A percentile compares a stretch with the other conserved stretches of the same genome.
Evolutionary conservation across 2,113 vertebrate species (phyloP).

Genomic region (Syngnathus typhle): DNA sequence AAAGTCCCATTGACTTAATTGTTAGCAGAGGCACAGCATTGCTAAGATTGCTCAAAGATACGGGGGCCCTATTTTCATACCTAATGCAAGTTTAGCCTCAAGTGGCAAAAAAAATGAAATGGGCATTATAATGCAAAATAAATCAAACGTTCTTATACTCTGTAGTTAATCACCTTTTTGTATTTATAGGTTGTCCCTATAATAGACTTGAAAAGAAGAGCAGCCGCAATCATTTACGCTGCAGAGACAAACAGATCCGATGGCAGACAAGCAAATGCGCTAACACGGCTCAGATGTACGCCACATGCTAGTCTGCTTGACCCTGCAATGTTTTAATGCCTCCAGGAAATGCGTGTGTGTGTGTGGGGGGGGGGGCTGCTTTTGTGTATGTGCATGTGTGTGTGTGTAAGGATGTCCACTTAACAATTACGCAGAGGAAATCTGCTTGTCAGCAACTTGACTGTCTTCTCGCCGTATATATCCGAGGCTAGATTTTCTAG

Average conservation of each 20-base stretch:
- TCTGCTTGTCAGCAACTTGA: constrained; percentile 3
- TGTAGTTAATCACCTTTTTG: background rate
- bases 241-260: constrained; percentile 4
- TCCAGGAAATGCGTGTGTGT: background rate
- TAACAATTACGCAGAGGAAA: background rate
- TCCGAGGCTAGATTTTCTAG: background rate
- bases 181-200: background rate
- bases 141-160: background rate
- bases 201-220: background rate
- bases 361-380: too few species aligned
- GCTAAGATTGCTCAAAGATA: constrained; percentile 28
- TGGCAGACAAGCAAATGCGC: constrained; percentile 13
- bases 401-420: background rate
- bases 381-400: background rate
- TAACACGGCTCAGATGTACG: constrained; percentile 15
- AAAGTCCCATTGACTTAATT: constrained; percentile 48
- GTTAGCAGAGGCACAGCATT: constrained; percentile 51
- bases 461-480: background rate
- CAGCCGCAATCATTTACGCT: constrained; percentile 16
- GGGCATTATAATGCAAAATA: background rate
- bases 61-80: too few species aligned
- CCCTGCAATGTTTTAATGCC: constrained; percentile 11
- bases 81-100: too few species aligned
- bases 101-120: background rate
- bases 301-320: constrained; percentile 16